A percentile compares a stretch with the other conserved stretches of the same genome.
Evolutionary conservation across 2,888 invertebrate species (phyloP).

Genomic region (Gari tellinella): DNA sequence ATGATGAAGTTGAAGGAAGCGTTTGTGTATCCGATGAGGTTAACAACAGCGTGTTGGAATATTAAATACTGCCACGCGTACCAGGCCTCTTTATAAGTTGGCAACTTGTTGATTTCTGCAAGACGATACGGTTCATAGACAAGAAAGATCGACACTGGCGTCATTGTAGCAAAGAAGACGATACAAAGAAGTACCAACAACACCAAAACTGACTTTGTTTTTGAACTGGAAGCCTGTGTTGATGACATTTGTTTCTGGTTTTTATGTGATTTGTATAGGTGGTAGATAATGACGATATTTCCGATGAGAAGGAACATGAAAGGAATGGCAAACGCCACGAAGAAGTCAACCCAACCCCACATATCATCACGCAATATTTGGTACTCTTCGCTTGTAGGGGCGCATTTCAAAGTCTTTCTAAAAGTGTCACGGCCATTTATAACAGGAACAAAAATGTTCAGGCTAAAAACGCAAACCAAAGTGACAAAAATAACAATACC

Average conservation of each 20-base stretch:
- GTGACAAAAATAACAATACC: slow-evolving; percentile 16
- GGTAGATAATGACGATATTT: slow-evolving; percentile 35
- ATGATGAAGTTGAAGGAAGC: slow-evolving; percentile 47
- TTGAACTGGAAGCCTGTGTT: slow-evolving; percentile 2
- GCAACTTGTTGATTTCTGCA: slow-evolving; percentile 13
- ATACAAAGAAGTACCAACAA: slow-evolving; percentile 31
- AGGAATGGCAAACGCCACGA: slow-evolving; percentile 30
- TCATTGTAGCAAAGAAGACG: slow-evolving; percentile 42
- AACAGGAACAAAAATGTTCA: slow-evolving; percentile 21
- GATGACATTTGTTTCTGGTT: slow-evolving; percentile 24
- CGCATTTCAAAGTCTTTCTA: slow-evolving; percentile 19
- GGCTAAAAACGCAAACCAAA: slow-evolving; percentile 6
- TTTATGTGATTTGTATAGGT: slow-evolving; percentile 16
- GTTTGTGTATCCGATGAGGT: slow-evolving; percentile 46
- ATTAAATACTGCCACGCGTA: slow-evolving; percentile 31
- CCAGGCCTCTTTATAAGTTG: slow-evolving; percentile 25
- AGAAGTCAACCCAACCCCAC: slow-evolving; percentile 35
- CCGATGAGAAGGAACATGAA: slow-evolving; percentile 24
- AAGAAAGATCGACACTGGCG: slow-evolving; percentile 27
- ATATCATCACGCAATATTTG: slow-evolving; percentile 31
- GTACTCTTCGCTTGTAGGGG: slow-evolving; percentile 33
- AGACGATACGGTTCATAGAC: slow-evolving; percentile 23
- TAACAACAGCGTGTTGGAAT: slow-evolving; percentile 39
- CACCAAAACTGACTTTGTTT: slow-evolving; percentile 31
- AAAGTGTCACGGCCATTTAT: slow-evolving; percentile 8